Evolutionary conservation across 2,113 vertebrate genomes (phyloP), one percentile per base, ranked within the genome.

Genomic region (Nannobrachium achirus): DNA sequence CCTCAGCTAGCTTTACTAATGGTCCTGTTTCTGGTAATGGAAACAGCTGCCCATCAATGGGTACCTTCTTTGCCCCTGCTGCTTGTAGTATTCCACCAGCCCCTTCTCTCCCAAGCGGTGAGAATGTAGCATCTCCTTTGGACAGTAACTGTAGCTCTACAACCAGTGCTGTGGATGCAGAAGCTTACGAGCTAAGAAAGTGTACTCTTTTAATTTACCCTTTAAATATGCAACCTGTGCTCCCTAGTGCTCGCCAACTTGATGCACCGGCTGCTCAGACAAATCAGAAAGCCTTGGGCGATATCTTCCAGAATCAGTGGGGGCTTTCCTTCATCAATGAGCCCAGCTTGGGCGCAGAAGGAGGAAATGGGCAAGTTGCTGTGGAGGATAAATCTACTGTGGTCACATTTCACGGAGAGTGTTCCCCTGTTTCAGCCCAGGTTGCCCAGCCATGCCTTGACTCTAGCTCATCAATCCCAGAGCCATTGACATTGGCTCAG

Each of bases 221-320:
- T 79, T 96, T 95, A 92, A 97, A 97, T 98, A 98, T 98, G 96
- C 97, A 99, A 98, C 93, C 95, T 77, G 91, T 94, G 89, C 94
- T 98, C 64, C 93, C 97, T 76, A 96, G 95, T 42, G 86, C 94
- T 78, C 88, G 92, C 40, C 95, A 95, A 84, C 94, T 93, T 8
- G 95, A 96, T 87, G 93, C 95, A 55, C 94, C 94, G 4, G 92
- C 93, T 8, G 93, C 93, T 76, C 94, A 93, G 89, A 90, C 96
- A 60, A 97, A 93, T 94, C 96, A 98, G 92, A 97, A 99, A 92
- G 94, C 94, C 86, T 91, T 99, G 92, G 96, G 96, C 72, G 97
- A 98, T 84, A 99, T 99, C 88, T 99, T 99, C 93, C 96, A 98
- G 92, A 99, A 98, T 92, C 96, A 98, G 85, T 99, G 98, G 98